Base-by-base conservation (phyloP, 2,888 invertebrate species). In the Pteria penguin region DNA sequence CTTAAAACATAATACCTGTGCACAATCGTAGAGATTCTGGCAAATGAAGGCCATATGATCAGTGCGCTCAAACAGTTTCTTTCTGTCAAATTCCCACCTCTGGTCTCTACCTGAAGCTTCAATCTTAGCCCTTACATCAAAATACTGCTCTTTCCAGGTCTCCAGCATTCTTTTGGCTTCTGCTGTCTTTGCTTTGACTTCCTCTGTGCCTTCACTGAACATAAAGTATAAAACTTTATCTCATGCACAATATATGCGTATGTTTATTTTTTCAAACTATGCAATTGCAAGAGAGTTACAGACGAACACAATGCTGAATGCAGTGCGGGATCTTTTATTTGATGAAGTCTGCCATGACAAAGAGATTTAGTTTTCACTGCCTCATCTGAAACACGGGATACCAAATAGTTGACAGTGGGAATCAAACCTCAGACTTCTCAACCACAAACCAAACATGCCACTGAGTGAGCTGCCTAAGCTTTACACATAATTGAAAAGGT, bases 21-120 rank as follows among this genome's bases (percentile, higher is more conserved):
- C 95, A 27, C 97, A 95, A 79, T 95, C 94, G n/a, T 95, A 94
- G 45, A 98, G 93, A 88, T 97, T 96, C 63, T 94, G 93, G 76
- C 96, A 96, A 11, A 98, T 96, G 8, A 94, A 93, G 1, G 95
- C 95, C 83, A 97, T 96, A 86, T 97, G 97, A 89, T 97, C 97
- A 0, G 97, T 97, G 75, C 95, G 94, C 1, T 95, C 95, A 91
- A 98, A 98, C 33, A 98, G 93, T 57, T 94, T 94, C 18, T 94
- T 94, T 85, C 96, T 95, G 89, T 97, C 96, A 91, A 98, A 98
- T 92, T 98, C 97, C 98, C 98, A 98, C 11, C 98, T 94, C 3
- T 95, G 31, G 78, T 96, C 96, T 83, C 96, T 96, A 0, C 96
- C 97, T 1, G 96, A 96, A 22, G 95, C 92, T 92, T 98, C 98